phyloP scores from a whole-genome alignment of 2,797 vertebrate genomes.

The Rhincodon typus region DNA sequence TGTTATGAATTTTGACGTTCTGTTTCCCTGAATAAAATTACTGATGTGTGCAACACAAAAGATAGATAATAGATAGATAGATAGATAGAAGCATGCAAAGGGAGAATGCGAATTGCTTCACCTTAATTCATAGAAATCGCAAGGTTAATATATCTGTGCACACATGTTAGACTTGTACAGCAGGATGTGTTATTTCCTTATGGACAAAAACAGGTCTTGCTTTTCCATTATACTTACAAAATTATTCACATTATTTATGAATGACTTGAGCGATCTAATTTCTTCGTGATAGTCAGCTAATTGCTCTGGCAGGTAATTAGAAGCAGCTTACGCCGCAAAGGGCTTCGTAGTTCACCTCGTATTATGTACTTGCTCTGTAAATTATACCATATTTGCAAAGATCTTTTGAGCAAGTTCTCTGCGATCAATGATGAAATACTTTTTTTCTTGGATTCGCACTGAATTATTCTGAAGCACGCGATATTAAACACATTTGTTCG shows the following conservation, averaged over 20 bases:
- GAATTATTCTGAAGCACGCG: slow-evolving; percentile 85
- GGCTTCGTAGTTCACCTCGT: slow-evolving; percentile 63
- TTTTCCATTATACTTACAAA: slow-evolving; percentile 69
- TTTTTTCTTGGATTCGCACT: slow-evolving; percentile 55
- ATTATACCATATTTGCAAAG: slow-evolving; percentile 71
- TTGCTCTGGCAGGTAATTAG: slow-evolving; percentile 79
- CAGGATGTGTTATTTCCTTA: slow-evolving; percentile 70
- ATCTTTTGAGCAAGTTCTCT: slow-evolving; percentile 59
- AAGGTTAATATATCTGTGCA: slow-evolving; percentile 8
- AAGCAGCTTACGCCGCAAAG: slow-evolving; percentile 65
- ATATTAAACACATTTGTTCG: slow-evolving; percentile 91
- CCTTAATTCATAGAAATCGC: slow-evolving; percentile 21
- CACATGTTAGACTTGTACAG: slow-evolving; percentile 57
- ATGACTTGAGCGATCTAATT: slow-evolving; percentile 82
- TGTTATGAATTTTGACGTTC: background rate
- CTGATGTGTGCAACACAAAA: background rate
- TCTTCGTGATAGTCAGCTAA: slow-evolving; percentile 73
- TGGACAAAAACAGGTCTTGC: slow-evolving; percentile 70
- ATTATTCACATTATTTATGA: slow-evolving; percentile 80
- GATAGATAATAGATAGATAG: background rate
- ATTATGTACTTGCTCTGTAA: slow-evolving; percentile 76
- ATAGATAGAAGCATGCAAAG: background rate
- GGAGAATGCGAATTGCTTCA: slow-evolving; percentile 1
- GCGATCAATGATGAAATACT: slow-evolving; percentile 53
- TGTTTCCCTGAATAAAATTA: background rate